Evolutionary conservation across 2,797 vertebrate genomes (phyloP).

Genomic region (Gallinago nigripennis): DNA sequence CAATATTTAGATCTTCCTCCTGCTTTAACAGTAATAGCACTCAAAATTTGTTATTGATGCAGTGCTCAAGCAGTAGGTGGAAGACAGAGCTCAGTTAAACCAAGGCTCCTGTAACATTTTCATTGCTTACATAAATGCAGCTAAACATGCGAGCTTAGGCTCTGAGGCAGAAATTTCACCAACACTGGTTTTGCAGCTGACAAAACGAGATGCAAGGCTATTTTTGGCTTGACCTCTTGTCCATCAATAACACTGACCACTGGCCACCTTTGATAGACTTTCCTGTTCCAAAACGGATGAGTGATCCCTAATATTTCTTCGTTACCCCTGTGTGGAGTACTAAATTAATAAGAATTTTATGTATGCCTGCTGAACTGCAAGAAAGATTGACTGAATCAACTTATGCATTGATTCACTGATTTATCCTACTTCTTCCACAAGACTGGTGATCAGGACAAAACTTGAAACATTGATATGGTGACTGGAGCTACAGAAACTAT

Average conservation of each 20-base stretch:
- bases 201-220: neutral
- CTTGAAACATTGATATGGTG: fast-evolving
- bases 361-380: neutral
- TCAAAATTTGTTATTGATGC: neutral
- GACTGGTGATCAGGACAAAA: neutral
- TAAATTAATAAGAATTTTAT: neutral
- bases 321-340: neutral
- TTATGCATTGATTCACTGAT: neutral
- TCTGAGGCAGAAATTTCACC: neutral
- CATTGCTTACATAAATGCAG: neutral
- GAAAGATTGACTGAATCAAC: neutral
- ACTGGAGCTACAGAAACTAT: neutral
- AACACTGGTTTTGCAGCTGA: neutral
- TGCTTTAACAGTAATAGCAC: neutral
- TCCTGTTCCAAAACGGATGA: neutral
- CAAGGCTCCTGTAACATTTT: neutral
- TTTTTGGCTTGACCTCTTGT: neutral
- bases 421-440: neutral
- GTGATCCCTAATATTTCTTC: neutral
- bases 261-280: neutral
- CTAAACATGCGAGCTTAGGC: neutral
- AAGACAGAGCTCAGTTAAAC: constrained; percentile 1
- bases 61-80: neutral
- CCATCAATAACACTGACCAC: neutral
- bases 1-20: neutral